These are phyloP conservation scores for Nyctalus aviator DNA, from an alignment of 2,797 vertebrate species.

Conservation along the genomic window DNA sequence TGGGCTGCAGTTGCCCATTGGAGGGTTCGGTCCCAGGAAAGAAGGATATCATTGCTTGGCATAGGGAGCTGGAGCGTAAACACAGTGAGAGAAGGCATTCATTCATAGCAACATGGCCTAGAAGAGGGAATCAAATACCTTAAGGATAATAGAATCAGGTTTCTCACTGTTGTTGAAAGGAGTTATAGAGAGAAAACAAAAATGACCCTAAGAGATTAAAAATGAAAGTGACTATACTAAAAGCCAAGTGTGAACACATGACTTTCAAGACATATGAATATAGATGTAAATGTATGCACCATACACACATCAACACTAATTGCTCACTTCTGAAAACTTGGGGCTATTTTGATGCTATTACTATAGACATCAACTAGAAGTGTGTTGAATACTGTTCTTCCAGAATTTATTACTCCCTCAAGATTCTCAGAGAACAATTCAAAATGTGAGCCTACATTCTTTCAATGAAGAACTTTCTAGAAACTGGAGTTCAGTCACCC, in stretches of 20 bases:
- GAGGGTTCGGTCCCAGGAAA: background rate
- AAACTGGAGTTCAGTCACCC: background rate
- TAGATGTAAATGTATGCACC: background rate
- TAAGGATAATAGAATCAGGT: background rate
- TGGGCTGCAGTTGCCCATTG: background rate
- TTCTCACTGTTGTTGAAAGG: background rate
- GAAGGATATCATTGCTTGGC: background rate
- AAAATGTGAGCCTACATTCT: background rate
- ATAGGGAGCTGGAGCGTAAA: background rate
- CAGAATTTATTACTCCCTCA: background rate
- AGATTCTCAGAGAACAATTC: background rate
- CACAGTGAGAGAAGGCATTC: background rate
- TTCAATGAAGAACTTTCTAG: background rate
- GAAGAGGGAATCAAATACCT: background rate
- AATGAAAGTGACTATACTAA: background rate
- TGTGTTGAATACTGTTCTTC: background rate
- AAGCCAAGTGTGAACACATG: background rate
- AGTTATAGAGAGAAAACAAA: background rate
- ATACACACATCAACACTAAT: background rate
- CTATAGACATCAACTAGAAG: background rate
- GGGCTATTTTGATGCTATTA: background rate
- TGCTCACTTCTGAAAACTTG: slow-evolving; percentile 14
- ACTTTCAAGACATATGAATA: background rate
- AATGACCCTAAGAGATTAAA: background rate
- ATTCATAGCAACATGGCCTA: background rate